A percentile compares a stretch with the other conserved stretches of the same genome.
Conservation (phyloP, 30 jellyfish, hydroid and myxozoan genomes). For the Sanderia malayensis region DNA sequence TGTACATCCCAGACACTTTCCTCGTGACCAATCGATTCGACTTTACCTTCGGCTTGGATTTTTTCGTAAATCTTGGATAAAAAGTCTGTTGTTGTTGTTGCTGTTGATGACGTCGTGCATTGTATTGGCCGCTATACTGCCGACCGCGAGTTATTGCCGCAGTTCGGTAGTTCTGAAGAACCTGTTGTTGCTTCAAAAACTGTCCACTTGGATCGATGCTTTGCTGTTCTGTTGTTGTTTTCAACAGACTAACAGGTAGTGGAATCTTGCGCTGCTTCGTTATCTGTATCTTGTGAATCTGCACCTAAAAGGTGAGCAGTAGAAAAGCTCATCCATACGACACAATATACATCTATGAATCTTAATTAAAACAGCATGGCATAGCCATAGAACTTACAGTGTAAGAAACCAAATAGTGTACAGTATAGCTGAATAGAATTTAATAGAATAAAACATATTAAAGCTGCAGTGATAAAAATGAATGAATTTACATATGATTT, state of each 20-base stretch:
- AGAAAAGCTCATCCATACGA: too few species aligned
- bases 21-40: background rate
- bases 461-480: too few species aligned
- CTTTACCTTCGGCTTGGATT: background rate
- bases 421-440: too few species aligned
- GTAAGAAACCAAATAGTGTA: background rate
- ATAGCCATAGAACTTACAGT: background rate
- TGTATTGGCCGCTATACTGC: background rate
- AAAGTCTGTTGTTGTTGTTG: background rate
- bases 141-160: background rate
- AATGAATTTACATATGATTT: too few species aligned
- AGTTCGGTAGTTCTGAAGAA: background rate
- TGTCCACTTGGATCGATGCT: background rate
- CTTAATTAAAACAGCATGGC: too few species aligned
- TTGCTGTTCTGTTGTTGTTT: background rate
- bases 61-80: background rate
- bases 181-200: background rate
- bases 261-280: too few species aligned
- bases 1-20: conserved; percentile 3
- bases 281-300: too few species aligned
- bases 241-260: background rate
- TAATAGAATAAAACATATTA: background rate
- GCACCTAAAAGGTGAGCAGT: too few species aligned
- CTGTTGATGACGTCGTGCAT: too few species aligned
- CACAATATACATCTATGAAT: too few species aligned